Percentiles rank a stretch among this genome's conserved stretches.
These are phyloP conservation scores for Hoplostethus mediterraneus DNA, from an alignment of 2,797 vertebrate genomes.

Conservation along the genomic window DNA sequence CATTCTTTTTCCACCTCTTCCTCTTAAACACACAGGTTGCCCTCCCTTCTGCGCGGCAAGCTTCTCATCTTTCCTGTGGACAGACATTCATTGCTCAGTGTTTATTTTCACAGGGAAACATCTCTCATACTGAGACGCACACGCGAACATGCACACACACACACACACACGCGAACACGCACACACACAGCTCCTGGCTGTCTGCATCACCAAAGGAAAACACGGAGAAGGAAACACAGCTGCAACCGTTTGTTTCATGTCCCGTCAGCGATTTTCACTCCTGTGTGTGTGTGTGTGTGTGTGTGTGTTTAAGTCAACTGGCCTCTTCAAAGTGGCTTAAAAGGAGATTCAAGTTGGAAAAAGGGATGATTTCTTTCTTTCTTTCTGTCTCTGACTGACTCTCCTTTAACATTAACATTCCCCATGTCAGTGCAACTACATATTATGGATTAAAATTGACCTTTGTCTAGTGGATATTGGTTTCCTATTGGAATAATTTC, in stretches of 20 bases:
- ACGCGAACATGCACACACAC: background rate
- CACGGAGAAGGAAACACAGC: conserved; percentile 47
- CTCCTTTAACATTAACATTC: background rate
- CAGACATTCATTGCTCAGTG: conserved; percentile 22
- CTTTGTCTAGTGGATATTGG: no score
- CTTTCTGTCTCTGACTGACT: background rate
- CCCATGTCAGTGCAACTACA: background rate
- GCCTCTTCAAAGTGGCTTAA: conserved; percentile 36
- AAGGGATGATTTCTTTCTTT: background rate
- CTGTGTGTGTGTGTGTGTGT: background rate
- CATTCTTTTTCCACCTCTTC: background rate
- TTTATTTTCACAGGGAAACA: conserved; percentile 38
- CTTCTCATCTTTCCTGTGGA: conserved; percentile 25
- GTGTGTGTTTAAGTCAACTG: conserved; percentile 13
- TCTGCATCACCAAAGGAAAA: conserved; percentile 49
- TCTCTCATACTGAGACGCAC: conserved; percentile 1
- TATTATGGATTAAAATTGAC: no score
- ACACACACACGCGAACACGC: background rate
- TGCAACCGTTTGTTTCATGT: conserved; percentile 51
- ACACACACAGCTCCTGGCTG: conserved; percentile 31
- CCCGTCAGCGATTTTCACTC: conserved; percentile 56
- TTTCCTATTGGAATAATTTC: no score
- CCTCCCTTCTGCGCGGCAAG: background rate
- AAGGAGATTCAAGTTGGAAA: conserved; percentile 18
- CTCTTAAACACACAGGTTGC: background rate